Base-by-base conservation (phyloP, 2,797 vertebrate genomes). In the Lithobates pipiens region DNA sequence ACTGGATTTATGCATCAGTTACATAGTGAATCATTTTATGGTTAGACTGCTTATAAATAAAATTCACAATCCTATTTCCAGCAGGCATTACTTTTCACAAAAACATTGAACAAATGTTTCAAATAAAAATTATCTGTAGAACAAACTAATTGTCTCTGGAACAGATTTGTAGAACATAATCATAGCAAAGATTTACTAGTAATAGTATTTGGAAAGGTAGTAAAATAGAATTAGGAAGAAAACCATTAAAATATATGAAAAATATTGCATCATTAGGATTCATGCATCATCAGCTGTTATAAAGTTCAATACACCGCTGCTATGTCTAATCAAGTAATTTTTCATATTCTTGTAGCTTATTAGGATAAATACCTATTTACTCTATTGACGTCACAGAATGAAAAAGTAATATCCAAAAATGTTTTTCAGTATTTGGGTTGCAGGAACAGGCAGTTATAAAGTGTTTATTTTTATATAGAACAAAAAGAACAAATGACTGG, bases 251-350 rank as follows among this genome's bases (percentile, higher is more conserved):
- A 39, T 46, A 25, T 39, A 25, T 32, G 67, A 29, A 13, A 34
- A 57, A 15, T 7, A 71, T 18, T 2, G 5, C 18, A 36, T n/a
- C 44, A 32, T 80, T 27, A n/a, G 27, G 27, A 80, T 50, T 21
- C 70, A n/a, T 71, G 70, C 34, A 71, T 27, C 10, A 54, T 42
- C 9, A n/a, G 16, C 2, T 42, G 23, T 25, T 36, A 16, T 4
- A 23, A 39, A 34, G 10, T 36, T 32, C 23, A 69, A 69, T 50
- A 39, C 42, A 57, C 6, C n/a, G n/a, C 11, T 5, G 18, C 27
- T 71, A 80, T 46, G 1, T 57, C 13, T 77, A n/a, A 67, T 77
- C 65, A 67, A 67, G 18, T 65, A 16, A 67, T 61, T 61, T 76
- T 61, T 23, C 21, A 61, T 21, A 61, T 61, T 23, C 21, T 18